Conservation (phyloP, 2,797 vertebrate genomes). For the Myotis findleyi region DNA sequence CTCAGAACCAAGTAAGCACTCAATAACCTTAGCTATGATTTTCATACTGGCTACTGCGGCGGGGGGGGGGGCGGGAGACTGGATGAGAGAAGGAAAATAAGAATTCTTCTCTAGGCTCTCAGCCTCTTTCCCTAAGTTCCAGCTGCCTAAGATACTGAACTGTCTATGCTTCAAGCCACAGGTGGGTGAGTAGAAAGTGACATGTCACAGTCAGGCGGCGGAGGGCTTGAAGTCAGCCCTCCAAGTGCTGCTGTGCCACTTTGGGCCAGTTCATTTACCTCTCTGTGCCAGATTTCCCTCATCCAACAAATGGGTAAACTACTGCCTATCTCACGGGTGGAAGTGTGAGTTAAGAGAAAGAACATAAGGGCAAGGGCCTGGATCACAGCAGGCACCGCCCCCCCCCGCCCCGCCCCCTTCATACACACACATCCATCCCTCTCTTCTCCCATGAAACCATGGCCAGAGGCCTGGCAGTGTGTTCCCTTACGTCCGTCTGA, state of each 20-base stretch:
- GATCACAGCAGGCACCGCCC: not conserved
- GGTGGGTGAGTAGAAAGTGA: not conserved
- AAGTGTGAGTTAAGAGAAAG: not conserved
- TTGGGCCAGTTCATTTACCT: not conserved
- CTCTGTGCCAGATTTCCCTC: not conserved
- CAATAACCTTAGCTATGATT: not conserved
- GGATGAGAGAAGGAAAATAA: not conserved
- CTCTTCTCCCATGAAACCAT: too few relatives aligned
- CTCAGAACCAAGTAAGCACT: not conserved
- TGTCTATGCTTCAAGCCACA: not conserved
- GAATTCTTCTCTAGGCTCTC: not conserved
- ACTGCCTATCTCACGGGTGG: not conserved
- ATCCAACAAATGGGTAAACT: not conserved
- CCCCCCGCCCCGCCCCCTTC: too few relatives aligned
- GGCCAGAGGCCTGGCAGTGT: rapidly evolving
- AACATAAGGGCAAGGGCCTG: not conserved
- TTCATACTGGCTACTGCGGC: not conserved
- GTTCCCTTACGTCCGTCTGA: not conserved
- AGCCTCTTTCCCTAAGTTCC: not conserved
- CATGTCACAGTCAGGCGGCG: not conserved
- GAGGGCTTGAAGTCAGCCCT: too few relatives aligned
- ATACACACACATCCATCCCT: rapidly evolving
- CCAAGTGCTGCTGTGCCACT: not conserved
- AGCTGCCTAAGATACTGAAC: not conserved
- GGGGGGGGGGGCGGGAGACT: too few relatives aligned